Conservation (phyloP, 2,113 vertebrate species). For the Crotalus helleri region DNA sequence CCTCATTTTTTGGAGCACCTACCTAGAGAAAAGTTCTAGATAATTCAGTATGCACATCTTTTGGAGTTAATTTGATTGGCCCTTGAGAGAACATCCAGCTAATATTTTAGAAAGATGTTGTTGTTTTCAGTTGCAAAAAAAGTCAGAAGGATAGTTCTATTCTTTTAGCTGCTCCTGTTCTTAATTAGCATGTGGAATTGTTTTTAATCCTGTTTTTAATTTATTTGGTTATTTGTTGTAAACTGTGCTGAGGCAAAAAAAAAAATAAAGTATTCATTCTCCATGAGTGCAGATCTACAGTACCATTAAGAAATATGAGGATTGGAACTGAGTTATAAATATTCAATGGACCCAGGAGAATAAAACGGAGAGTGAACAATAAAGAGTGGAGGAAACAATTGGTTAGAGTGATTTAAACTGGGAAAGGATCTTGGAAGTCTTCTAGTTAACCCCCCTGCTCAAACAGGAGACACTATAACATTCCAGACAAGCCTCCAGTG, state of each 20-base stretch:
- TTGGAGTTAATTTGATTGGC: not conserved
- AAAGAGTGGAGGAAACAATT: not conserved
- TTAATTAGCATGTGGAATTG: not conserved
- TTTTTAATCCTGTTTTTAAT: slow-evolving; percentile 1
- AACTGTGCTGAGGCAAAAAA: slow-evolving; percentile 7
- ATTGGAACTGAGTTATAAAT: not conserved
- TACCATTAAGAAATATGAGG: not conserved
- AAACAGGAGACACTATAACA: not conserved
- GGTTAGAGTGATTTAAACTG: not conserved
- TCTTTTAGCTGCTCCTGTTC: not conserved
- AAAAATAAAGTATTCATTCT: not conserved
- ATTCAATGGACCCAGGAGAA: not conserved
- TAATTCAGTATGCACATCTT: not conserved
- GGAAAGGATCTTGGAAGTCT: not conserved
- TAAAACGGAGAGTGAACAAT: not conserved
- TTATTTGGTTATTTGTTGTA: slow-evolving; percentile 16
- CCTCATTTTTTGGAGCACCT: not conserved
- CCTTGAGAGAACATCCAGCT: not conserved
- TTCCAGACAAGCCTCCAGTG: not conserved
- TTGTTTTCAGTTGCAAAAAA: not conserved
- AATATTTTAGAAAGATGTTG: not conserved
- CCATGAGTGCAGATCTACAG: not conserved
- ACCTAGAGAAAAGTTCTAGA: not conserved
- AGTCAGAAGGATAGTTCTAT: not conserved
- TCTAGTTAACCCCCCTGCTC: not conserved